Conservation (phyloP, 1,140 invertebrate species). For the Anagrus nilaparvatae region DNA sequence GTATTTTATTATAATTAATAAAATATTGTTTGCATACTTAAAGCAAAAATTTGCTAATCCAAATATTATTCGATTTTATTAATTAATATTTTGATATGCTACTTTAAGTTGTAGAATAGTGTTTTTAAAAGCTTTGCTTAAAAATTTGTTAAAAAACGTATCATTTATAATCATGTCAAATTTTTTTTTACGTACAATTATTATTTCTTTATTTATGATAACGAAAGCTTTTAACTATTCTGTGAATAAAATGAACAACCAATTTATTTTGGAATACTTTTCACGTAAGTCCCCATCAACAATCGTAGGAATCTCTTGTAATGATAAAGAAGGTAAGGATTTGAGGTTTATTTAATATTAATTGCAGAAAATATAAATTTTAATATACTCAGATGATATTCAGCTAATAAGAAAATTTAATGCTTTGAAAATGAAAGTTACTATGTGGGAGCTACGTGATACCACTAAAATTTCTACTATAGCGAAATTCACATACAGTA, state of each 20-base stretch:
- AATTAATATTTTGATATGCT: no score
- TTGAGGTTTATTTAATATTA: background rate
- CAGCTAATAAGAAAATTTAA: slow-evolving; percentile 1
- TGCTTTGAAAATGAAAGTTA: background rate
- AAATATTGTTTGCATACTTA: no score
- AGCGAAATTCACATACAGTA: background rate
- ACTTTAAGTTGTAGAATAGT: no score
- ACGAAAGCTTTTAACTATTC: no score
- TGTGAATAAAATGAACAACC: background rate
- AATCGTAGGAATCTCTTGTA: slow-evolving; percentile 2
- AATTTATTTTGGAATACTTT: slow-evolving; percentile 8
- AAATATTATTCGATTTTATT: no score
- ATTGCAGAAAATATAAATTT: background rate
- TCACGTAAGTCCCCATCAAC: slow-evolving; percentile 1
- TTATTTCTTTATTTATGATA: no score
- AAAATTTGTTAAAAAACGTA: no score
- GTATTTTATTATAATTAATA: no score
- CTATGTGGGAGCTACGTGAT: background rate
- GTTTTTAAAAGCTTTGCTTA: no score
- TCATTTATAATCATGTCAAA: no score
- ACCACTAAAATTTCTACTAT: background rate
- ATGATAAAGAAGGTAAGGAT: slow-evolving; percentile 1
- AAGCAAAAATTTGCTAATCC: no score
- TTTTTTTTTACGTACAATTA: no score
- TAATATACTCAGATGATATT: background rate